Conservation (phyloP, 2,797 vertebrate species). For the Liparis tanakae region DNA sequence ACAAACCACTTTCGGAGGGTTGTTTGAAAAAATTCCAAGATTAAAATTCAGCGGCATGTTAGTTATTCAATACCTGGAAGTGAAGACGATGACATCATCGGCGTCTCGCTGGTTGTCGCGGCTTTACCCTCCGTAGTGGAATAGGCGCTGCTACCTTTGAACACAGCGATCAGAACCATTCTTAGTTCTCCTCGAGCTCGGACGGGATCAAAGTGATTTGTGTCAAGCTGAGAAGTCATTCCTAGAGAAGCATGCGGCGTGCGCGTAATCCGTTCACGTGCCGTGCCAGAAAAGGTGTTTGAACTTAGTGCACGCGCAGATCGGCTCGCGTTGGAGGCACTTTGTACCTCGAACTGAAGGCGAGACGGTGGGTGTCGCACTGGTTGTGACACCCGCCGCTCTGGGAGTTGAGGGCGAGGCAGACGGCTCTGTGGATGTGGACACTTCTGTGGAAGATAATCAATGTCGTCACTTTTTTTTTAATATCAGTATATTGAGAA, state of each 20-base stretch:
- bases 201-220: background rate
- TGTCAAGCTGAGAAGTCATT: background rate
- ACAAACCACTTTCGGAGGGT: too few species aligned
- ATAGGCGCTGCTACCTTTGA: constrained; percentile 41
- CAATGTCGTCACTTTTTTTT: background rate
- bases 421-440: constrained; percentile 5
- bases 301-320: background rate
- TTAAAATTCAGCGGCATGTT: background rate
- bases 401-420: constrained; percentile 31
- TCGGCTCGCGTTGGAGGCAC: background rate
- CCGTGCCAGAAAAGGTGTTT: background rate
- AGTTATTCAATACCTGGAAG: constrained; percentile 50
- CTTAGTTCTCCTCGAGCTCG: background rate
- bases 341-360: constrained; percentile 52
- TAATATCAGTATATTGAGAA: background rate
- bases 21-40: background rate
- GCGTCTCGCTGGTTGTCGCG: constrained; percentile 6
- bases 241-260: constrained; percentile 20
- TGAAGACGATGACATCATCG: background rate
- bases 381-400: constrained; percentile 10
- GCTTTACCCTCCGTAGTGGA: background rate
- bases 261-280: constrained; percentile 3
- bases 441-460: constrained; percentile 38
- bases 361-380: constrained; percentile 11
- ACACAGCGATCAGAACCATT: constrained; percentile 32